Evolutionary conservation across 2,113 vertebrate species (phyloP).

Genomic region (Sialia sialis): DNA sequence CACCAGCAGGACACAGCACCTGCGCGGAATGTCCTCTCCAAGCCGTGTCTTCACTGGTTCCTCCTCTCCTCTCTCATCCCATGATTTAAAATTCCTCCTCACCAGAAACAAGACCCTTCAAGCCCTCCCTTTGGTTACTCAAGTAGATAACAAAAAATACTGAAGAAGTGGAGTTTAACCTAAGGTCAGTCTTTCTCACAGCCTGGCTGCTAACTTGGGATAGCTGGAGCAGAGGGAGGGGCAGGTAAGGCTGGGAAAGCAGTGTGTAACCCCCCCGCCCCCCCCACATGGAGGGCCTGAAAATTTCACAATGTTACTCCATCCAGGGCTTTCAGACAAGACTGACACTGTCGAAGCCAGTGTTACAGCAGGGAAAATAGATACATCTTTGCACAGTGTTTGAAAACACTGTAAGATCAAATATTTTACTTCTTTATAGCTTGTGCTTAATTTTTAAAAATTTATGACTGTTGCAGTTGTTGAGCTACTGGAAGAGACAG

Average conservation of each 20-base stretch:
- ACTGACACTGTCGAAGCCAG: not conserved
- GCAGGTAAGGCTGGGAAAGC: not conserved
- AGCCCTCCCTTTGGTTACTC: not conserved
- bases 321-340: not conserved
- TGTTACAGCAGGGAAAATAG: not conserved
- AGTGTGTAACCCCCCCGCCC: not conserved
- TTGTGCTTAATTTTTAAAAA: not conserved
- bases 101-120: rapidly evolving
- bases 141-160: not conserved
- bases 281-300: not conserved
- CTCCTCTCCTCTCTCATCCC: not conserved
- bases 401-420: not conserved
- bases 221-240: not conserved
- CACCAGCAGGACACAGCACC: not conserved
- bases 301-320: rapidly evolving
- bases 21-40: rapidly evolving
- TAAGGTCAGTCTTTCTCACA: not conserved
- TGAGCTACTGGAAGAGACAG: not conserved
- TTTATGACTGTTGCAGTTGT: not conserved
- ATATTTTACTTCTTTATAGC: not conserved
- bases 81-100: not conserved
- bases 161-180: not conserved
- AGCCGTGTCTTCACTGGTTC: rapidly evolving
- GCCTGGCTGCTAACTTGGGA: not conserved
- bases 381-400: rapidly evolving